phyloP scores from a whole-genome alignment of 2,113 vertebrate genomes.

The Dasyprocta punctata region DNA sequence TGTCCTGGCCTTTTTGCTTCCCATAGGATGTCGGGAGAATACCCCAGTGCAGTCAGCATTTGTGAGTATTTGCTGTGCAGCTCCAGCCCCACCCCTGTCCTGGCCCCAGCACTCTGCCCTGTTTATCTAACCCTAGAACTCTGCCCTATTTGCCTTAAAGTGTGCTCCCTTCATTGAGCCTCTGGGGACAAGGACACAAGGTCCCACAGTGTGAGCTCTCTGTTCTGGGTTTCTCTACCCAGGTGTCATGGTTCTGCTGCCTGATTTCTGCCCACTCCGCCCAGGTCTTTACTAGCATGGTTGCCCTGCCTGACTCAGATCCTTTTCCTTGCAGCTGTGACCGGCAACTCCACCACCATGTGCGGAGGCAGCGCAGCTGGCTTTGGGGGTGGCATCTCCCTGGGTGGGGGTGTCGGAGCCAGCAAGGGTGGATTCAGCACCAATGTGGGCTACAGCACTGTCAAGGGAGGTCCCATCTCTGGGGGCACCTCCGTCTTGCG shows the following conservation, averaged over 20 bases:
- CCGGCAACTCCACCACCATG: slow-evolving; percentile 72
- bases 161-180: background rate
- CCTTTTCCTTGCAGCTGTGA: slow-evolving; percentile 77
- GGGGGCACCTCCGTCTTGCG: slow-evolving; percentile 73
- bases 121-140: background rate
- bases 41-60: slow-evolving; percentile 73
- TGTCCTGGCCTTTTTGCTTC: background rate
- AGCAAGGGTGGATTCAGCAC: slow-evolving; percentile 53
- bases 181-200: background rate
- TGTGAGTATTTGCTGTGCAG: slow-evolving; percentile 68
- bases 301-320: background rate
- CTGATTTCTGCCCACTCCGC: background rate
- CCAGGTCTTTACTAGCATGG: background rate
- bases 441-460: background rate
- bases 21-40: slow-evolving; percentile 80
- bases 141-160: background rate
- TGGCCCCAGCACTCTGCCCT: background rate
- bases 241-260: background rate
- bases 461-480: slow-evolving; percentile 44
- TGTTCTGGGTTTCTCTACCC: background rate
- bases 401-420: background rate
- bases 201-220: background rate
- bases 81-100: background rate
- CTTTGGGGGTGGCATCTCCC: slow-evolving; percentile 60
- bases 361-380: background rate